Evolutionary conservation across 1,140 invertebrate genomes (phyloP), one percentile per base, ranked within the genome.

Genomic region (Planococcus citri): DNA sequence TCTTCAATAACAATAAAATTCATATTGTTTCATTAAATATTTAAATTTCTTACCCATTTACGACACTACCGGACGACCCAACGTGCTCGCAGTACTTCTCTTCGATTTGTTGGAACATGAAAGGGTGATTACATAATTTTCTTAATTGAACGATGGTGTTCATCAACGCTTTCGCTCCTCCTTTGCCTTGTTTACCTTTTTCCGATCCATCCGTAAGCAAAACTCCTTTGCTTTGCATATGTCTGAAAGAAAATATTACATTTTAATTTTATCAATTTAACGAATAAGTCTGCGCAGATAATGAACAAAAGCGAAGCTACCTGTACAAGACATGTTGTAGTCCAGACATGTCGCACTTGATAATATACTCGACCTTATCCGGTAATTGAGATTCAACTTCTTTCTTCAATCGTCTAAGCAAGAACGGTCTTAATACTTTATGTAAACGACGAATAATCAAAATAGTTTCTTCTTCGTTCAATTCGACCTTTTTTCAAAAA

Each of bases 391-490:
- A 95, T 80, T 99, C 97, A 20, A 99, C 97, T 81, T 99, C 97
- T 78, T 98, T 98, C 79, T 99, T 99, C 70, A 99, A 81, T 75
- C 97, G 86, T 73, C 97, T 85, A 73, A 99, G 79, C 73, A 99
- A 81, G 85, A 99, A 99, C 14, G 97, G 97, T 72, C 97, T 86
- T 70, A 99, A 80, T 29, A 99, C 96, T 86, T 98, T 99, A 79
- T 99, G 97, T 73, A 99, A 80, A 87, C 97, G 95, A 74, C 97
- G 88, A 80, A 99, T 99, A 76, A 99, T 99, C 74, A 99, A 85
- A 82, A 99, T 95, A 0, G 96, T 98, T 86, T 99, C 97, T 87
- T 99, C 97, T 79, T 97, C 93, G 77, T 98, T 99, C 74, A 99
- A 77, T 78, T 99, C 97, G 27, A 98, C 95, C 87, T 89, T 72